Evolutionary conservation across 2,113 vertebrate genomes (phyloP).

Genomic region (Zosterops japonicus): DNA sequence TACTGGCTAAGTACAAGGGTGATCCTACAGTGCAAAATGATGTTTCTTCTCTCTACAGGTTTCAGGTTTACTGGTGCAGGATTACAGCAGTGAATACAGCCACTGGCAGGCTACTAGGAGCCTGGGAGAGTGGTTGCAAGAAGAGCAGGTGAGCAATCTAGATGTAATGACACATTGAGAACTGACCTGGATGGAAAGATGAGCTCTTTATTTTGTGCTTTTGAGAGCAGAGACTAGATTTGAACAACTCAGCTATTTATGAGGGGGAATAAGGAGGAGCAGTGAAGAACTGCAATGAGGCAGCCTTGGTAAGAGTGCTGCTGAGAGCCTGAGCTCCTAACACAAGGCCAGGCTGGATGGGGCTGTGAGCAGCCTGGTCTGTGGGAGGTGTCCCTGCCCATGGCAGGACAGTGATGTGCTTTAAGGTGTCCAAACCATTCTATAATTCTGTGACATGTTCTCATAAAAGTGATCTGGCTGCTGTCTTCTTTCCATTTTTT

Average conservation of each 20-base stretch:
- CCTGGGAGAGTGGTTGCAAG: constrained; percentile 87
- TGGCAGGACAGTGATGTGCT: neutral
- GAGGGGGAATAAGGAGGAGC: neutral
- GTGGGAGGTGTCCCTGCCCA: neutral
- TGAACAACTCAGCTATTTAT: neutral
- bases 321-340: neutral
- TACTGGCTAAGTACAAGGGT: neutral
- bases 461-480: neutral
- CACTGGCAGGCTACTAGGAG: constrained; percentile 92
- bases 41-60: constrained; percentile 73
- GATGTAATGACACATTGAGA: neutral
- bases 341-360: neutral
- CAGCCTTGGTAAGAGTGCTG: neutral
- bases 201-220: neutral
- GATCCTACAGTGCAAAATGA: neutral
- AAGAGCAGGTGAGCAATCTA: constrained; percentile 83
- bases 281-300: neutral
- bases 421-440: neutral
- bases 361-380: neutral
- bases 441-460: neutral
- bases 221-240: neutral
- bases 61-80: constrained; percentile 89
- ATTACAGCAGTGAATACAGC: constrained; percentile 89
- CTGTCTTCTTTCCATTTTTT: neutral
- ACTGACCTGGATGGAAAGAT: neutral